These are phyloP conservation scores for Typhlichthys eigenmanni DNA, from an alignment of 2,797 vertebrate genomes.

Conservation along the genomic window DNA sequence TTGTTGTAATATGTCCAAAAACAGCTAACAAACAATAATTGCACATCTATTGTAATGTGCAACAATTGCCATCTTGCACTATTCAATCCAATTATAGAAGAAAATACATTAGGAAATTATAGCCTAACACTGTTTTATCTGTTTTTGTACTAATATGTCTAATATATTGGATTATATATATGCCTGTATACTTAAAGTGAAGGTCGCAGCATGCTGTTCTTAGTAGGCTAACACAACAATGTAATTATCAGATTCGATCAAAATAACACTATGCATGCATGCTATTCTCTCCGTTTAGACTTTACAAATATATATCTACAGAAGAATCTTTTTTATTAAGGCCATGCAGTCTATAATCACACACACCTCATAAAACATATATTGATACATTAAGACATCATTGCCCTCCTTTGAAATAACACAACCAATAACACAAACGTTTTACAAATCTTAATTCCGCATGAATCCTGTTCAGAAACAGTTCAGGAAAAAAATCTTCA, in stretches of 20 bases:
- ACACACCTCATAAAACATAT: conserved; percentile 98
- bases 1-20: no score
- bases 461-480: conserved; percentile 43
- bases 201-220: no score
- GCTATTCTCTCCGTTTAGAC: not conserved
- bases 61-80: no score
- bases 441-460: conserved; percentile 63
- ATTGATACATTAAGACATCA: conserved; percentile 97
- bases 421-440: conserved; percentile 73
- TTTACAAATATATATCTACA: conserved; percentile 44
- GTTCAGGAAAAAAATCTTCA: conserved; percentile 51
- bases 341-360: conserved; percentile 90
- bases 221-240: no score
- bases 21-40: no score
- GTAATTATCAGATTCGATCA: not conserved
- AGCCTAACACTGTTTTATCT: no score
- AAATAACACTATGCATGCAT: not conserved
- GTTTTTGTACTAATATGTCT: no score
- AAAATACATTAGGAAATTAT: no score
- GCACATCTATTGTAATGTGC: no score
- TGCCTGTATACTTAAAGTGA: no score
- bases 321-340: conserved; percentile 85
- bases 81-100: no score
- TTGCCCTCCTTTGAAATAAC: conserved; percentile 85
- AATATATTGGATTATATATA: no score